A percentile compares a stretch with the other conserved stretches of the same genome.
Conservation (phyloP, 2,888 invertebrate species). For the Drosophila falleni region DNA sequence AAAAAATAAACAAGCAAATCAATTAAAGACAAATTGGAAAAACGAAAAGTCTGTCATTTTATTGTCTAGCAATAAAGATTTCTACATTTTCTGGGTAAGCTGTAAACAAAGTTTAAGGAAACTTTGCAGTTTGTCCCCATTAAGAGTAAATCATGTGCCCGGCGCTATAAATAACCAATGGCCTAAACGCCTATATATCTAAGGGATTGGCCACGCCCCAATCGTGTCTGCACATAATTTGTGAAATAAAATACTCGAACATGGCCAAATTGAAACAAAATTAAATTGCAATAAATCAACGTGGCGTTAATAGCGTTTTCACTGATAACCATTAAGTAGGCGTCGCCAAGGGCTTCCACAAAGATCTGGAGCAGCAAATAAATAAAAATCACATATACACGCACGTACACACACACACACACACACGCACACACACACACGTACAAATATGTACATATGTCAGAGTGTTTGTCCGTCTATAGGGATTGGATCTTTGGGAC, state of each 20-base stretch:
- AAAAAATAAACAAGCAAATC: constrained; percentile 42
- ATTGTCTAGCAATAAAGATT: constrained; percentile 51
- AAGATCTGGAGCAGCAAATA: constrained; percentile 38
- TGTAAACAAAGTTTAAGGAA: constrained; percentile 37
- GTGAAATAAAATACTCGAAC: constrained; percentile 74
- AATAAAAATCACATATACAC: constrained; percentile 45
- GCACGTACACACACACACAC: neutral
- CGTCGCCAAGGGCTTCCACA: constrained; percentile 60
- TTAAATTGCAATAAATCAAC: constrained; percentile 78
- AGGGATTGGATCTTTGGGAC: constrained; percentile 21
- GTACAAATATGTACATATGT: constrained; percentile 27
- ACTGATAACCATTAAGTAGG: constrained; percentile 78
- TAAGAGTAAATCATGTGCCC: constrained; percentile 55
- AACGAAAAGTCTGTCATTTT: constrained; percentile 32
- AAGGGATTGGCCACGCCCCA: constrained; percentile 63
- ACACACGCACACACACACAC: neutral
- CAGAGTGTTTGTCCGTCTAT: constrained; percentile 21
- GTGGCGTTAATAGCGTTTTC: constrained; percentile 75
- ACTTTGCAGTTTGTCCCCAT: constrained; percentile 36
- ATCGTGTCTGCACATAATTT: constrained; percentile 80
- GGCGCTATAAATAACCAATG: constrained; percentile 63
- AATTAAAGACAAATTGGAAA: constrained; percentile 44
- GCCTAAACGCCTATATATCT: constrained; percentile 31
- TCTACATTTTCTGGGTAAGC: constrained; percentile 19
- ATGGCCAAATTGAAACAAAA: constrained; percentile 76